phyloP scores from a whole-genome alignment of 2,797 vertebrate species.

The Peromyscus aztecus region DNA sequence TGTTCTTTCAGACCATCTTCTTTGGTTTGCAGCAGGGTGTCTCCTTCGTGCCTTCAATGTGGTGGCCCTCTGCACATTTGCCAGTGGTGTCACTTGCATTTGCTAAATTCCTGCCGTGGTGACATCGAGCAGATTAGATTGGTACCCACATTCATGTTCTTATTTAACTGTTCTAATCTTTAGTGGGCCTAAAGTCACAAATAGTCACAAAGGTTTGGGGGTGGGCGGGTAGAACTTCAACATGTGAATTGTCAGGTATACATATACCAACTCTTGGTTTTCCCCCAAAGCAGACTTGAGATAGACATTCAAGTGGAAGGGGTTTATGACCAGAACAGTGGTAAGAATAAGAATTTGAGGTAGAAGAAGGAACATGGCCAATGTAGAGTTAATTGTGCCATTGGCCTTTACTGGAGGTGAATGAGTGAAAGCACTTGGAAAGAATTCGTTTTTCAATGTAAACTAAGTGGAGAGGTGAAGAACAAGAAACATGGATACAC shows the following conservation, averaged over 20 bases:
- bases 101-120: background rate
- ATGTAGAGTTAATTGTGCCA: background rate
- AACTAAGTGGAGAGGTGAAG: background rate
- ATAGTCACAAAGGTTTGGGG: background rate
- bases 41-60: background rate
- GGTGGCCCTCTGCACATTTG: background rate
- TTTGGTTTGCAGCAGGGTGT: background rate
- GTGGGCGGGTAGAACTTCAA: background rate
- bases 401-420: no score
- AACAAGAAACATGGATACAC: background rate
- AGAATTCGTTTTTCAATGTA: background rate
- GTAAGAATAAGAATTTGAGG: background rate
- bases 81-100: background rate
- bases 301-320: background rate
- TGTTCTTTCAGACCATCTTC: background rate
- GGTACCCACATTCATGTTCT: background rate
- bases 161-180: background rate
- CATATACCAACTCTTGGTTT: background rate
- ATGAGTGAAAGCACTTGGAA: background rate
- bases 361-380: background rate
- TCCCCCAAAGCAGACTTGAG: background rate
- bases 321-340: background rate
- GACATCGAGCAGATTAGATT: background rate
- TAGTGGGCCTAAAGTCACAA: background rate
- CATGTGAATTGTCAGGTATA: background rate